Base-by-base conservation (phyloP, 2,888 invertebrate genomes). In the Stenolophus ochropezus region DNA sequence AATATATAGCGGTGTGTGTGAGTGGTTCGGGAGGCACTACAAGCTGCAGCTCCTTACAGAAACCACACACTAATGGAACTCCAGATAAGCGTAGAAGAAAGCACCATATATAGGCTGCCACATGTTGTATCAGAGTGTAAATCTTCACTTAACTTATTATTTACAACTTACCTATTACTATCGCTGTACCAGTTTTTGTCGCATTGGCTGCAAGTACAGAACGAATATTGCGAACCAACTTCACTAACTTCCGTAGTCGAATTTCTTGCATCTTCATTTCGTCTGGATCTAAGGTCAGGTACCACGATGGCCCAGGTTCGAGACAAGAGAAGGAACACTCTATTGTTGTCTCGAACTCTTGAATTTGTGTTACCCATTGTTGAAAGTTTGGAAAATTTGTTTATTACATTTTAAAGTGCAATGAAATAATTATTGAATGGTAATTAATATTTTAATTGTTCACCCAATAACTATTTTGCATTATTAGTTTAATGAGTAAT, bases 171-270 rank as follows among this genome's bases (percentile, higher is more conserved):
- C 86, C 85, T 86, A 8, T 81, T 78, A 65, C 81, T 83, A 51
- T 83, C 83, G 76, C 85, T 84, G 71, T 84, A 83, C 33, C 84
- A 83, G 81, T 88, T 87, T 74, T 87, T 86, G 73, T 87, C 86
- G 69, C 89, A 89, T 84, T 88, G 87, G 6, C 87, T 85, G 81
- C 89, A 89, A 79, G 87, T 88, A 76, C 89, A 89, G 71, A 87
- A 86, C 11, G 88, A 87, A 83, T 87, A 88, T 82, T 88, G 87
- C 5, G 88, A 88, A 71, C 85, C 86, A 75, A 84, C 86, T 18
- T 87, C 87, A 75, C 87, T 87, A 27, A 23, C 27, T 23, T 58
- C 61, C 14, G 20, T 76, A 47, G 21, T 73, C 42, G 11, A 25
- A 16, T 53, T 82, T 14, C 73, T 81, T 14, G 42, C 73, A 20